Conservation (phyloP, 2,888 invertebrate genomes). For the Hydrotaea cyrtoneurina region DNA sequence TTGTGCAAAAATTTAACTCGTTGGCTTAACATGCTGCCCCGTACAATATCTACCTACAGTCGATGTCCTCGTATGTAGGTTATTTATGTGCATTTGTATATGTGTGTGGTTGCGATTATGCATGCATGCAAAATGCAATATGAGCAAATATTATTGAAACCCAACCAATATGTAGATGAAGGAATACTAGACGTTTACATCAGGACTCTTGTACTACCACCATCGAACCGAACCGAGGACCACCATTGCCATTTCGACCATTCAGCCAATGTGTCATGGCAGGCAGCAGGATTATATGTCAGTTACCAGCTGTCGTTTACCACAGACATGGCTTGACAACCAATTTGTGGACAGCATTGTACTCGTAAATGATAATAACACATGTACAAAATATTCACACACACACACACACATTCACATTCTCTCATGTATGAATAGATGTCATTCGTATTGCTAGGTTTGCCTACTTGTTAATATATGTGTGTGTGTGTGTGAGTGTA, state of each 20-base stretch:
- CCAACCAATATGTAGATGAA: constrained; percentile 5
- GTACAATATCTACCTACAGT: background rate
- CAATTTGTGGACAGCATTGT: constrained; percentile 65
- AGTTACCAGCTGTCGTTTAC: constrained; percentile 57
- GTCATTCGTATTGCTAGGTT: too few relatives aligned
- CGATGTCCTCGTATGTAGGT: background rate
- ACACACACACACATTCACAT: background rate
- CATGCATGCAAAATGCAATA: constrained; percentile 16
- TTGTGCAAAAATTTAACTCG: background rate
- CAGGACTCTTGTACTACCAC: background rate
- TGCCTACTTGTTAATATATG: background rate
- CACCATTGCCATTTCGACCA: background rate
- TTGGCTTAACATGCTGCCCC: background rate
- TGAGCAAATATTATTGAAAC: constrained; percentile 7
- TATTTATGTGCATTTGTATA: too few relatives aligned
- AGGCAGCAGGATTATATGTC: constrained; percentile 41
- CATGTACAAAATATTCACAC: constrained; percentile 26
- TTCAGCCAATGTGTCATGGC: background rate
- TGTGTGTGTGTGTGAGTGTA: background rate
- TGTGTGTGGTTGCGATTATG: constrained; percentile 20
- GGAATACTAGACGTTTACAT: background rate
- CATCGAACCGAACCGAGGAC: background rate
- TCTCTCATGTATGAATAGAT: background rate
- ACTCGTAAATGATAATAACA: constrained; percentile 43
- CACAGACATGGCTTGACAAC: constrained; percentile 61